phyloP scores from a whole-genome alignment of 1,140 invertebrate species.

The Rhagoletis zephyria region DNA sequence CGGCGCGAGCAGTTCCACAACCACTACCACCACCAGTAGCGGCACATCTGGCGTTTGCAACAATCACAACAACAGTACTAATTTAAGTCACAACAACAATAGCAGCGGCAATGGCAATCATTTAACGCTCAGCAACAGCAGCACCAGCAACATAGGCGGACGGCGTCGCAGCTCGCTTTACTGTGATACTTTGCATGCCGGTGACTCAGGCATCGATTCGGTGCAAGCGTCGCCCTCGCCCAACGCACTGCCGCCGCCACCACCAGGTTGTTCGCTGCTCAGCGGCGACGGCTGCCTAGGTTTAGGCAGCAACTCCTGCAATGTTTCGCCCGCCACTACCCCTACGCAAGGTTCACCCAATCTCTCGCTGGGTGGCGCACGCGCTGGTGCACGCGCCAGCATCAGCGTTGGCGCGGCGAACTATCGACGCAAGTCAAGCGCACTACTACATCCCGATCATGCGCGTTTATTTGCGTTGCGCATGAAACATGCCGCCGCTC shows the following conservation, averaged over 20 bases:
- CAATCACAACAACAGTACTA: slow-evolving; percentile 68
- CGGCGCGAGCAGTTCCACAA: slow-evolving; percentile 18
- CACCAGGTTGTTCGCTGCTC: slow-evolving; percentile 63
- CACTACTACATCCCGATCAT: slow-evolving; percentile 80
- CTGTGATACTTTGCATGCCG: slow-evolving; percentile 72
- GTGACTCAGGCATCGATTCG: slow-evolving; percentile 81
- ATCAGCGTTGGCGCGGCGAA: slow-evolving; percentile 65
- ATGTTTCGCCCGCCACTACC: slow-evolving; percentile 70
- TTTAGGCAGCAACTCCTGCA: slow-evolving; percentile 68
- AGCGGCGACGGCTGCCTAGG: slow-evolving; percentile 50
- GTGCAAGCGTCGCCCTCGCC: slow-evolving; percentile 80
- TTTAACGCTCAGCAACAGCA: slow-evolving; percentile 64
- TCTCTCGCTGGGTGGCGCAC: slow-evolving; percentile 68
- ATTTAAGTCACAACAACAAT: slow-evolving; percentile 58
- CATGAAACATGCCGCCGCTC: slow-evolving; percentile 75
- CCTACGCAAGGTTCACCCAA: slow-evolving; percentile 73
- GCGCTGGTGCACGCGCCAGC: slow-evolving; percentile 65
- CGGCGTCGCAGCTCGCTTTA: slow-evolving; percentile 69
- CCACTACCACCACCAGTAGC: slow-evolving; percentile 56
- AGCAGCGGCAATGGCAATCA: slow-evolving; percentile 61
- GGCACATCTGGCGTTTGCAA: slow-evolving; percentile 58
- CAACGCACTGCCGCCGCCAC: slow-evolving; percentile 72
- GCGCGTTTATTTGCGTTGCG: slow-evolving; percentile 75
- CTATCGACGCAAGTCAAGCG: slow-evolving; percentile 76
- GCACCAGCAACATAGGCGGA: background rate